A percentile compares a stretch with the other conserved stretches of the same genome.
Evolutionary conservation across 2,113 vertebrate genomes (phyloP).

Genomic region (Rhineura floridana): DNA sequence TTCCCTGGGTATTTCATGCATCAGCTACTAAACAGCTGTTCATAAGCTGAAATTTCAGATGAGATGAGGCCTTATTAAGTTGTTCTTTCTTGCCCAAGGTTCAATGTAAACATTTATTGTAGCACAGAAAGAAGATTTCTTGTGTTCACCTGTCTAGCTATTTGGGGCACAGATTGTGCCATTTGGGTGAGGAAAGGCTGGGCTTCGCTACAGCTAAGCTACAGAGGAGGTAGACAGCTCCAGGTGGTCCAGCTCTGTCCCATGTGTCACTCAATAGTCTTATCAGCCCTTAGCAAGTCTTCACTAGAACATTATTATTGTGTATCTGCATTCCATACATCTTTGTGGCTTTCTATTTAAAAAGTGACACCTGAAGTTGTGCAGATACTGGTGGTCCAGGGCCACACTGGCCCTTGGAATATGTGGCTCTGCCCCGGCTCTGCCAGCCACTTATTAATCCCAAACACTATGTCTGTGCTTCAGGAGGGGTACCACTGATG

Average conservation of each 20-base stretch:
- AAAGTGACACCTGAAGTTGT: neutral
- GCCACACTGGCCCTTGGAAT: neutral
- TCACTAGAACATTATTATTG: neutral
- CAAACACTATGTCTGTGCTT: too few relatives aligned
- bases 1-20: slow-evolving; percentile 12
- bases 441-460: neutral
- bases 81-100: neutral
- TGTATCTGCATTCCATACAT: neutral
- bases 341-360: neutral
- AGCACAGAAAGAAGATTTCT: too few relatives aligned
- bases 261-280: neutral
- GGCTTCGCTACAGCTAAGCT: neutral
- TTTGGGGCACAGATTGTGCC: neutral
- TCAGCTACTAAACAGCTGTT: slow-evolving; percentile 5
- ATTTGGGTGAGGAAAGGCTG: neutral
- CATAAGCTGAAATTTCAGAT: slow-evolving; percentile 15
- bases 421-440: neutral
- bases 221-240: neutral
- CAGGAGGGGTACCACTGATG: too few relatives aligned
- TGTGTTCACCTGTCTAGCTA: neutral
- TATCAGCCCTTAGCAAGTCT: neutral
- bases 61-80: neutral
- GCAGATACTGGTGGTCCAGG: neutral
- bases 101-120: neutral
- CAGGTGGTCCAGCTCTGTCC: neutral